Percentiles rank a stretch among this genome's conserved stretches.
phyloP scores from a whole-genome alignment of 53 echinoderm and acorn worm genomes.

The Holothuria leucospilota region DNA sequence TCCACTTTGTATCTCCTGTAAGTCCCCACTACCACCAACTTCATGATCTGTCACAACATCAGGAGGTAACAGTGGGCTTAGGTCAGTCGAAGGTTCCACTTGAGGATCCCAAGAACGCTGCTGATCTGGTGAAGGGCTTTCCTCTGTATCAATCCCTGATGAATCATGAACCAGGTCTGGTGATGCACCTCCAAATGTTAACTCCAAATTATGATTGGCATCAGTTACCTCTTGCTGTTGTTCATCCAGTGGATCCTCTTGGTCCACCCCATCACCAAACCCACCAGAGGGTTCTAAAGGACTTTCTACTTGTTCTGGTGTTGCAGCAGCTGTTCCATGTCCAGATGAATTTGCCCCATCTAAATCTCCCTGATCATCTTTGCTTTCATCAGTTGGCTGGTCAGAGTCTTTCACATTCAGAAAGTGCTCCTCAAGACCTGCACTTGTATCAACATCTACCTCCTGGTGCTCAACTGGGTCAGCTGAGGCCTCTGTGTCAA shows the following conservation, averaged over 20 bases:
- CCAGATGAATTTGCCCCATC: constrained; percentile 57
- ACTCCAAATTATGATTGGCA: constrained; percentile 28
- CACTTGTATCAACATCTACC: constrained; percentile 39
- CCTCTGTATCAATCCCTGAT: constrained; percentile 76
- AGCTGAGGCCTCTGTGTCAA: constrained; percentile 11
- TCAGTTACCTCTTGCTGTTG: constrained; percentile 1
- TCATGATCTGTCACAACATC: constrained; percentile 61
- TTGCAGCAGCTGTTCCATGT: constrained; percentile 65
- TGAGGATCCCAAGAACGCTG: constrained; percentile 85
- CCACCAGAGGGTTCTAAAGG: constrained; percentile 40
- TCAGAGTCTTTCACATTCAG: constrained; percentile 51
- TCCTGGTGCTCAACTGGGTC: constrained; percentile 3
- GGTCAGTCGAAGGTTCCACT: constrained; percentile 70
- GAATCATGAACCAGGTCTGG: constrained; percentile 72
- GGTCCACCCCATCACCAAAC: constrained; percentile 17
- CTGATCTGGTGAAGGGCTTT: constrained; percentile 70
- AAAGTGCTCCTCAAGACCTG: constrained; percentile 4
- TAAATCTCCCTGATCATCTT: constrained; percentile 9
- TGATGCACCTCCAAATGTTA: constrained; percentile 35
- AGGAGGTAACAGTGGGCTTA: constrained; percentile 48
- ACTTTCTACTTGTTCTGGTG: constrained; percentile 63
- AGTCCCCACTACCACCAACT: constrained; percentile 47
- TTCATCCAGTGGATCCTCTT: constrained; percentile 11
- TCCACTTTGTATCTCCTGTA: background rate
- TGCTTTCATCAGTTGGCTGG: constrained; percentile 40